Base-by-base conservation (phyloP, 2,888 invertebrate genomes). In the Mesorhabditis belari region DNA sequence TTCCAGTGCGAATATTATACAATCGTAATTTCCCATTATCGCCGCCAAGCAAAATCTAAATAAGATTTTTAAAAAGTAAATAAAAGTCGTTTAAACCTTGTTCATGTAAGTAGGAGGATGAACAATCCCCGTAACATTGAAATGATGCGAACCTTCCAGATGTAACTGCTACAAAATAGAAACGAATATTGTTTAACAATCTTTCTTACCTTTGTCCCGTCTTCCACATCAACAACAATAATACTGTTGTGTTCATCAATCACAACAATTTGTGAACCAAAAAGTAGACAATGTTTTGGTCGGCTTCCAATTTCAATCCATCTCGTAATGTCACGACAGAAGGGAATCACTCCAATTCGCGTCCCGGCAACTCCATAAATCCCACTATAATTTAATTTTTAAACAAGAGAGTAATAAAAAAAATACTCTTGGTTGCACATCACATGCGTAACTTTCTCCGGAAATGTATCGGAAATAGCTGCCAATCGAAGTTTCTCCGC, bases 41-140 rank as follows among this genome's bases (percentile, higher is more conserved):
- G n/a, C 69, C 68, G 12, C 75, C 77, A 17, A 77, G 27, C 1
- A 78, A 54, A n/a, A n/a, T n/a, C n/a, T 35, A 78, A 63, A 76
- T 77, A 61, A 60, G 67, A n/a, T 53, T n/a, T n/a, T 17, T 50
- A 28, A 53, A 44, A 17, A 58, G 25, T 49, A 57, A 21, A 4
- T 23, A 25, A 62, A 19, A 25, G 28, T n/a, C 12, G 5, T 24
- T 23, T 24, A 49, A 26, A 96, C 86, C 81, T 98, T 98, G 81
- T 98, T 96, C 19, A 93, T 82, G 81, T 96, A 98, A 0, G 95
- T 92, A 25, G 87, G 88, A 0, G 96, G 98, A 85, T 98, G 98
- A 61, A 89, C 85, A n/a, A 94, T 68, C 0, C 90, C 85, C 0
- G 89, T 88, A 28, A 95, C 87, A 74, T 87, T 85, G 80, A 95